phyloP scores from a whole-genome alignment of 2,888 invertebrate genomes.

The Agriopis leucophaearia region DNA sequence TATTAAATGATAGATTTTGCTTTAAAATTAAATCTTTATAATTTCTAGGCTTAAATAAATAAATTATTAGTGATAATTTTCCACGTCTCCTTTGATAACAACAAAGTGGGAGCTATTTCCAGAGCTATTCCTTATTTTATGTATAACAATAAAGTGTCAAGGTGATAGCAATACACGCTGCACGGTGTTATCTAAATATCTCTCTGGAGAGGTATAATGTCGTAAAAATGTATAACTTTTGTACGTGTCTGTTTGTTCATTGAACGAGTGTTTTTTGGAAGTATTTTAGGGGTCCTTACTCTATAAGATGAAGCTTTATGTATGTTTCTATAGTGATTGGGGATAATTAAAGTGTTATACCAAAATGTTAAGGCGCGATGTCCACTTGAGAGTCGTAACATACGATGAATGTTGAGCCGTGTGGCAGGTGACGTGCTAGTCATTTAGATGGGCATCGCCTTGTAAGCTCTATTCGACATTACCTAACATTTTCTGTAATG shows the following conservation, averaged over 20 bases:
- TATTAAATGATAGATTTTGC: neutral
- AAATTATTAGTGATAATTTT: neutral
- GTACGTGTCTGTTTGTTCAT: slow-evolving; percentile 40
- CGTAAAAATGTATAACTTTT: slow-evolving; percentile 44
- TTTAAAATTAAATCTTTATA: neutral
- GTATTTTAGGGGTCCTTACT: neutral
- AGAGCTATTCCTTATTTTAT: slow-evolving; percentile 18
- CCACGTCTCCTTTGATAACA: neutral
- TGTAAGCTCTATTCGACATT: too few relatives aligned
- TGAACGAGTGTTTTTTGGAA: slow-evolving; percentile 1
- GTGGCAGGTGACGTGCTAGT: too few relatives aligned
- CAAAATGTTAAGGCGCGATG: too few relatives aligned
- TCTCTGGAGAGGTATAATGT: slow-evolving; percentile 45
- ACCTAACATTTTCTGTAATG: too few relatives aligned
- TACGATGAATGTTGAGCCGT: too few relatives aligned
- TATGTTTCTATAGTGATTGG: neutral
- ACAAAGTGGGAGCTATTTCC: neutral
- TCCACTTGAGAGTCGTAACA: too few relatives aligned
- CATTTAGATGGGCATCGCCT: too few relatives aligned
- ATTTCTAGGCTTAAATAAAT: too few relatives aligned
- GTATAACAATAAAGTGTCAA: slow-evolving; percentile 27
- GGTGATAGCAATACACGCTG: slow-evolving; percentile 36
- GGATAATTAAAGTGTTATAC: neutral
- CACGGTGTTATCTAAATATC: slow-evolving; percentile 40
- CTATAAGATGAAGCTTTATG: too few relatives aligned